These are phyloP conservation scores for Eupelmus urozonus DNA, from an alignment of 2,888 invertebrate genomes.

Conservation along the genomic window DNA sequence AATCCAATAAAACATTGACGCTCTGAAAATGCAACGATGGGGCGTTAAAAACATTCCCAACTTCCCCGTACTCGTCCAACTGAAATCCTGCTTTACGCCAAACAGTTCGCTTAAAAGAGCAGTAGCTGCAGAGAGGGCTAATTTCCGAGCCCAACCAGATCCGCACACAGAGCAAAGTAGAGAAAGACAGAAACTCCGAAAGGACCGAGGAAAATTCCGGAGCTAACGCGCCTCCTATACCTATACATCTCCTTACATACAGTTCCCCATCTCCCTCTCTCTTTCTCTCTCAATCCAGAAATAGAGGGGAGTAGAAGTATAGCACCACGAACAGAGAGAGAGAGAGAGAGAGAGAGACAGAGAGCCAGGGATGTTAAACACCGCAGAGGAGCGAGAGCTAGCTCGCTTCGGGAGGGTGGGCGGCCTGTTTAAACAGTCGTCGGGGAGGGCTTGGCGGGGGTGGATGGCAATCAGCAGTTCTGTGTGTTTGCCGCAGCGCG, in stretches of 20 bases:
- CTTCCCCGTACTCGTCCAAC: no score
- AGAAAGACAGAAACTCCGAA: not conserved
- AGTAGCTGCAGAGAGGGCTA: no score
- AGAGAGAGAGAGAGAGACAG: constrained; percentile 15
- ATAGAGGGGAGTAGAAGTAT: not conserved
- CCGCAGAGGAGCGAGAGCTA: constrained; percentile 34
- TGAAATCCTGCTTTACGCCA: no score
- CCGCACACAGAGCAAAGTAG: no score
- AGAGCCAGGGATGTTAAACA: constrained; percentile 35
- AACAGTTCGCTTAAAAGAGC: constrained; percentile 15
- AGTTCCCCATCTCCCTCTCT: not conserved
- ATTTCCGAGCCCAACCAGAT: not conserved
- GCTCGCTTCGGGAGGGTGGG: constrained; percentile 60
- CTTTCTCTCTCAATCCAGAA: not conserved
- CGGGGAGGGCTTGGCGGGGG: constrained; percentile 75
- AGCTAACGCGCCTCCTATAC: constrained; percentile 14
- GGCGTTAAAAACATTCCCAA: no score
- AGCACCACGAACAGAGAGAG: constrained; percentile 22
- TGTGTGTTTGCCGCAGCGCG: constrained; percentile 48
- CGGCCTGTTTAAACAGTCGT: constrained; percentile 71
- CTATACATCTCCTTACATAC: not conserved
- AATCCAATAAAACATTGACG: no score
- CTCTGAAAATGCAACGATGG: no score
- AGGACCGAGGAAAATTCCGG: not conserved
- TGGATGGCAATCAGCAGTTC: constrained; percentile 64